Evolutionary conservation across 2,888 invertebrate genomes (phyloP), one percentile per base, ranked within the genome.

Genomic region (Thecophora atra): DNA sequence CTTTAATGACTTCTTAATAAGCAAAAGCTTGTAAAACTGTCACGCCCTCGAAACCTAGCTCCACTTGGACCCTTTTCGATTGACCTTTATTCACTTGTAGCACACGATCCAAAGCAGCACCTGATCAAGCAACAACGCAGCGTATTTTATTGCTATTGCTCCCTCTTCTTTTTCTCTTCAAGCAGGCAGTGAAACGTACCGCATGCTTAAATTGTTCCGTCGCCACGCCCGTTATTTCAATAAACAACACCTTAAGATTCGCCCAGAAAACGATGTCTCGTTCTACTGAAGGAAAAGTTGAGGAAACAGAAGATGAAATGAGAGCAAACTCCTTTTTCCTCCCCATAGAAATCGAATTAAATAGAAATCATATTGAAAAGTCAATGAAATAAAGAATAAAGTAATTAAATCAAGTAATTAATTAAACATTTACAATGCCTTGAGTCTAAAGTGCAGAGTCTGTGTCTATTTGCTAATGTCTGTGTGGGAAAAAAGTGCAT

Each of bases 171-270:
- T 30, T 6, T 63, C n/a, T 15, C 37, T 54, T 54, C 21, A 67
- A 73, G 73, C 76, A 85, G 85, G 85, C 82, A 82, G 82, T 79
- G 83, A 85, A 77, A 85, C 85, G 51, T 85, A 85, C 81, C 86
- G 86, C 77, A 83, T 84, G 83, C 79, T 85, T 74, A 84, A 81
- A 75, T 79, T 83, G 78, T 84, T 82, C 79, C 79, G 85, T 77
- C 84, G 85, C 73, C 83, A 83, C 77, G 81, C 80, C 78, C 82
- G 80, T 81, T 82, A 80, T 81, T 81, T 81, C 78, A 83, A 83
- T 77, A 82, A 84, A 78, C 85, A 84, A 77, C 78, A 80, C 76
- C 80, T 85, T 72, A 85, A 85, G 79, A 79, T 84, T 77, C 85
- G 85, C 70, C 79, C 81, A 79, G 85, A 84, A 73, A 81, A 80